Base-by-base conservation (phyloP, 1,140 invertebrate species). In the Papilio helenus region DNA sequence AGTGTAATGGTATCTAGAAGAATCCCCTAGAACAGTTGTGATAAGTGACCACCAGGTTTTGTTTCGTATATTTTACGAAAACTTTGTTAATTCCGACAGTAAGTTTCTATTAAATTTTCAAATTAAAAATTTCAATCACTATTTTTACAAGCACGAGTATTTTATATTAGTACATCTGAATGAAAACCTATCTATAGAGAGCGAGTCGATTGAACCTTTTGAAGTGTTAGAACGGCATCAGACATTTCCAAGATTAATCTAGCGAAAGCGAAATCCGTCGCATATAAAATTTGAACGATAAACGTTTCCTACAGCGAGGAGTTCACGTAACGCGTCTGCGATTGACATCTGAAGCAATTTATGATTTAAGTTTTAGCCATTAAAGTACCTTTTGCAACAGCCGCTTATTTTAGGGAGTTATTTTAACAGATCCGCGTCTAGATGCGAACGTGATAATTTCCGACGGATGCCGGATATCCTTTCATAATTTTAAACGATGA, bases 401-500 rank as follows among this genome's bases (percentile, higher is more conserved):
- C 73, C 72, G 72, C 20, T 74, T 49, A n/a, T 12, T 49, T 12
- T 51, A n/a, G 68, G 14, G 26, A 58, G 80, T 82, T 82, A 83
- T 83, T 84, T 84, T 78, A 80, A 83, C 79, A 78, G 84, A 83
- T 83, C 79, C 81, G 76, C 68, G 76, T 80, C 72, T 81, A 84
- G 84, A 88, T 84, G 80, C 51, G 73, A 74, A 44, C 72, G 72
- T 26, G 72, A 58, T 76, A 58, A 58, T 39, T 55, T 55, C 76
- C 73, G 82, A 84, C 79, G 65, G 74, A 76, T 74, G 55, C 55
- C 80, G 86, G 86, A 85, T 83, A 73, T 86, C 81, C 85, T 51
- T 81, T 89, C 84, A 89, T 89, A 87, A 86, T 84, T 85, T 79
- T 58, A 34, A 76, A 55, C 51, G 73, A 14, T 29, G 73, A 76